These are phyloP conservation scores for Chiridota heheva DNA, from an alignment of 35 echinoderm and acorn worm genomes.

Conservation along the genomic window DNA sequence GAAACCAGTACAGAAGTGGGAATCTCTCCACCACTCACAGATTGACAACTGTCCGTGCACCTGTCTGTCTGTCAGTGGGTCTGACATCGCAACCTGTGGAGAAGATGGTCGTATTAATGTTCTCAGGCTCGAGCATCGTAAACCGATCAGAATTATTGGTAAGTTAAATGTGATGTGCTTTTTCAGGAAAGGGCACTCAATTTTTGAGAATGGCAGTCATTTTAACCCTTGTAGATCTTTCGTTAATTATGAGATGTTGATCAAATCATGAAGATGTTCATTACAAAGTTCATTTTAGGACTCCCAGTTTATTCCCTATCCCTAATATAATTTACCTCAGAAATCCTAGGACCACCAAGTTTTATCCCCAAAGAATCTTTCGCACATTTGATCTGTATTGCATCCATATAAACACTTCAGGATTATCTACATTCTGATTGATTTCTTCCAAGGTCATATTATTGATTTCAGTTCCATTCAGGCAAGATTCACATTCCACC, in stretches of 20 bases:
- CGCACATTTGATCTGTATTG: too few relatives aligned
- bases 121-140: constrained; percentile 66
- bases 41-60: constrained; percentile 69
- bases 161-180: background rate
- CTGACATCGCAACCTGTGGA: constrained; percentile 76
- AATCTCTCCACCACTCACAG: constrained; percentile 64
- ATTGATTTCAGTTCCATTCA: too few relatives aligned
- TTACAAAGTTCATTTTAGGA: too few relatives aligned
- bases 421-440: too few relatives aligned
- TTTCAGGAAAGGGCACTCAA: background rate
- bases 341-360: too few relatives aligned
- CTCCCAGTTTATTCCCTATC: too few relatives aligned
- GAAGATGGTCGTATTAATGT: constrained; percentile 94
- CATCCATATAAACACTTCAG: too few relatives aligned
- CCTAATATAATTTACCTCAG: too few relatives aligned
- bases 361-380: too few relatives aligned
- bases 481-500: too few relatives aligned
- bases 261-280: background rate
- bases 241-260: background rate
- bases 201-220: background rate
- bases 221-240: background rate
- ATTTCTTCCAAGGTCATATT: too few relatives aligned
- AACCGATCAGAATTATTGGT: constrained; percentile 95
- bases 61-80: constrained; percentile 72
- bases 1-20: constrained; percentile 59